Base-by-base conservation (phyloP, 2,888 invertebrate species). In the Leptogaster cylindrica region DNA sequence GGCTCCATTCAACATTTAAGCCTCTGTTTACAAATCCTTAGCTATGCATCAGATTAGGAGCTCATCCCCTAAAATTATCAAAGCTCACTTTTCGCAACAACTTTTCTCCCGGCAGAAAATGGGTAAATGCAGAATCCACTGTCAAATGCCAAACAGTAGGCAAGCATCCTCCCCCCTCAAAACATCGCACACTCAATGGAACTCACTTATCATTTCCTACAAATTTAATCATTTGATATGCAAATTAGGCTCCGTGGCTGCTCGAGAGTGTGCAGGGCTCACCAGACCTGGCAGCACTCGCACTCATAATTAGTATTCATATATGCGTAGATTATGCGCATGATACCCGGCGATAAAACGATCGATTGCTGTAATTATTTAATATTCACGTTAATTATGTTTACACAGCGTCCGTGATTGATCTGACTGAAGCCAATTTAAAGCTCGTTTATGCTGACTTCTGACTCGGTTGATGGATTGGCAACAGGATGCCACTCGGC, bases 361-460 rank as follows among this genome's bases (percentile, higher is more conserved):
- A 68, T 68, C 68, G 61, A 66, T 66, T 50, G 27, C 52, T 58
- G 46, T 68, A 68, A 68, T 66, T 61, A 68, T 68, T 68, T 68
- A 66, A 68, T 68, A 68, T 68, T 66, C 65, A 66, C 63, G 68
- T 66, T 68, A 68, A 68, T 68, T 66, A 68, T 68, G 65, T 68
- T 68, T 68, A 66, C 68, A 68, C 51, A 61, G 31, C 36, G 51
- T 68, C 61, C 66, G 55, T 68, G 66, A 68, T 68, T 66, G 68
- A 68, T 68, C 66, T 66, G 66, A 68, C 52, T 61, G 66, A 51
- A 44, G 41, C 25, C 65, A 65, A 68, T 66, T 66, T 50, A 66
- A 66, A 63, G 50, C 66, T 68, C 66, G 50, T 68, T 65, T 51
- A 44, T 31, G 8, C 28, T 52, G 66, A 52, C 46, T 66, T 55